phyloP scores from a whole-genome alignment of 2,888 invertebrate species.

The Desoria tigrina region DNA sequence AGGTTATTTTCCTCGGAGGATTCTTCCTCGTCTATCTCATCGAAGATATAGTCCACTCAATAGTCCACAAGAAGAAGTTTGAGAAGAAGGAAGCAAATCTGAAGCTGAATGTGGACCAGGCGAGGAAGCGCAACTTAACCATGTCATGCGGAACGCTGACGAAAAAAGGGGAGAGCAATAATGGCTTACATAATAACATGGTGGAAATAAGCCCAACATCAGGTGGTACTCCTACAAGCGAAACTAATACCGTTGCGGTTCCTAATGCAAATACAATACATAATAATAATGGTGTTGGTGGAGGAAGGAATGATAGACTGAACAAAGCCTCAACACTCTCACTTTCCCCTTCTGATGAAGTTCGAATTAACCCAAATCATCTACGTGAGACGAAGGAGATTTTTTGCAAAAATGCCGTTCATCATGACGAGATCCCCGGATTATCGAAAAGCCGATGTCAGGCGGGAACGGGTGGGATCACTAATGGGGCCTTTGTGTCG shows the following conservation, averaged over 20 bases:
- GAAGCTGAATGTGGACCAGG: neutral
- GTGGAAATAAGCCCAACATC: neutral
- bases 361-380: slow-evolving; percentile 18
- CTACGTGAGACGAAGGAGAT: slow-evolving; percentile 35
- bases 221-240: neutral
- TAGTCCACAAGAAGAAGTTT: slow-evolving; percentile 52
- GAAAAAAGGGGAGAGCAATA: slow-evolving; percentile 6
- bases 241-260: neutral
- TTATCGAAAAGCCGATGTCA: slow-evolving; percentile 27
- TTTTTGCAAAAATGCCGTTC: slow-evolving; percentile 35
- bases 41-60: slow-evolving; percentile 58
- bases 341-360: slow-evolving; percentile 6
- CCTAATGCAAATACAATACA: neutral
- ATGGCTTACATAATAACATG: slow-evolving; percentile 7
- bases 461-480: slow-evolving; percentile 6
- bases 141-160: neutral
- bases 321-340: neutral
- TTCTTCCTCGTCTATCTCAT: slow-evolving; percentile 63
- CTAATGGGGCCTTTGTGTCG: slow-evolving; percentile 26
- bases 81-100: slow-evolving; percentile 20
- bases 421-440: slow-evolving; percentile 39
- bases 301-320: neutral
- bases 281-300: neutral
- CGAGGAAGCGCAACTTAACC: slow-evolving; percentile 9
- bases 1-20: slow-evolving; percentile 61